Percentiles rank a stretch among this genome's conserved stretches.
Conservation (phyloP, 1,140 invertebrate species). For the Hylaeus anthracinus region DNA sequence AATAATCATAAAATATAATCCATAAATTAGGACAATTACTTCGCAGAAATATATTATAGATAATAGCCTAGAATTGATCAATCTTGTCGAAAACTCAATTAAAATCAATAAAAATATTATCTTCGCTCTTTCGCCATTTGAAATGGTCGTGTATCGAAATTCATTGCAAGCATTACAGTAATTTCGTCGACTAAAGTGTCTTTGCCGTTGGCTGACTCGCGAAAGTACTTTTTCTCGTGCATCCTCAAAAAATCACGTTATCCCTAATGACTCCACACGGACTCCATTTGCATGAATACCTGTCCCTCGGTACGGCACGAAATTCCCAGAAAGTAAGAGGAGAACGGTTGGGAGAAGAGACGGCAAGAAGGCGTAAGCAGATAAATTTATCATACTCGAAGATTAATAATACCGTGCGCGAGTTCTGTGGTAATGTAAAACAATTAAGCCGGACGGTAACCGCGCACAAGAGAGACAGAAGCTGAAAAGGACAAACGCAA, state of each 20-base stretch:
- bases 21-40: too few relatives aligned
- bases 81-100: too few relatives aligned
- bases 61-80: too few relatives aligned
- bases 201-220: too few relatives aligned
- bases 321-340: slow-evolving; percentile 17
- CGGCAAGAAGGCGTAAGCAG: slow-evolving; percentile 11
- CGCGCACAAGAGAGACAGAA: too few relatives aligned
- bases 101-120: too few relatives aligned
- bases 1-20: too few relatives aligned
- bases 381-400: slow-evolving; percentile 30
- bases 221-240: too few relatives aligned
- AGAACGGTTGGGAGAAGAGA: background rate
- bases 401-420: slow-evolving; percentile 24
- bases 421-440: slow-evolving; percentile 41
- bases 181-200: too few relatives aligned
- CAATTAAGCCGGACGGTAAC: slow-evolving; percentile 23
- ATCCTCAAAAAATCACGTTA: background rate
- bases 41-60: too few relatives aligned
- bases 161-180: too few relatives aligned
- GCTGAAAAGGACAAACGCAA: background rate
- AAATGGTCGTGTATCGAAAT: too few relatives aligned
- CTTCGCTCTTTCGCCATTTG: background rate
- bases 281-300: slow-evolving; percentile 38
- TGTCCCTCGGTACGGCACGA: slow-evolving; percentile 4
- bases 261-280: slow-evolving; percentile 11